Percentiles rank a stretch among this genome's conserved stretches.
Conservation (phyloP, 2,797 vertebrate species). For the Danio aesculapii region DNA sequence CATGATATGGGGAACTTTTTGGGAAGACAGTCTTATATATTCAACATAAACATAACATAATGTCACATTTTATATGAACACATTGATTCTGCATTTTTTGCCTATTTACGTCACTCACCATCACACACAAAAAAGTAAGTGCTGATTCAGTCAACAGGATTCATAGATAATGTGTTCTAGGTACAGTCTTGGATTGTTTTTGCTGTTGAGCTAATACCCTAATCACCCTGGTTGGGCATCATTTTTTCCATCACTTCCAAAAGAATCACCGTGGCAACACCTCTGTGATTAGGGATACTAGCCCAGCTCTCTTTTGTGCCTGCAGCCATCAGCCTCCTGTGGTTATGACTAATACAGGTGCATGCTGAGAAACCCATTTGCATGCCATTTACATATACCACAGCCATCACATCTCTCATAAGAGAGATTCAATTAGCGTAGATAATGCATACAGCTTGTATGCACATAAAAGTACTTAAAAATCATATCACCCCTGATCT, state of each 20-base stretch:
- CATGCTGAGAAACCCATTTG: constrained; percentile 15
- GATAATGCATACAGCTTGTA: constrained; percentile 5
- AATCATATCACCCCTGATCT: neutral
- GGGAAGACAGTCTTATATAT: no score
- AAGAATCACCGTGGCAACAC: constrained; percentile 42
- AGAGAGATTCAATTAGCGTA: constrained; percentile 26
- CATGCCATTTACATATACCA: constrained; percentile 4
- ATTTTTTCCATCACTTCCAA: neutral
- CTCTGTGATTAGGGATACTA: constrained; percentile 16
- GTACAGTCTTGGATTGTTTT: neutral
- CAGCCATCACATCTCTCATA: neutral
- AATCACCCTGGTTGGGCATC: neutral
- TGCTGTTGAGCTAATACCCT: constrained; percentile 2
- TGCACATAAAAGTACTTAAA: constrained; percentile 20
- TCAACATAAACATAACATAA: no score
- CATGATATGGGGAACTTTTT: no score
- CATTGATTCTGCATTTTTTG: no score
- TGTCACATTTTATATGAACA: no score
- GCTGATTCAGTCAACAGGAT: neutral
- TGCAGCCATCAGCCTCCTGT: constrained; percentile 27
- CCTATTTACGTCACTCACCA: neutral
- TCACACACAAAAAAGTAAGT: neutral
- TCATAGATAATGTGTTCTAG: neutral
- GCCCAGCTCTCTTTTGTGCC: constrained; percentile 18
- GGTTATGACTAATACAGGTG: constrained; percentile 33